Evolutionary conservation across 1,140 invertebrate species (phyloP), one percentile per base, ranked within the genome.

Genomic region (Drosophila trapezifrons): DNA sequence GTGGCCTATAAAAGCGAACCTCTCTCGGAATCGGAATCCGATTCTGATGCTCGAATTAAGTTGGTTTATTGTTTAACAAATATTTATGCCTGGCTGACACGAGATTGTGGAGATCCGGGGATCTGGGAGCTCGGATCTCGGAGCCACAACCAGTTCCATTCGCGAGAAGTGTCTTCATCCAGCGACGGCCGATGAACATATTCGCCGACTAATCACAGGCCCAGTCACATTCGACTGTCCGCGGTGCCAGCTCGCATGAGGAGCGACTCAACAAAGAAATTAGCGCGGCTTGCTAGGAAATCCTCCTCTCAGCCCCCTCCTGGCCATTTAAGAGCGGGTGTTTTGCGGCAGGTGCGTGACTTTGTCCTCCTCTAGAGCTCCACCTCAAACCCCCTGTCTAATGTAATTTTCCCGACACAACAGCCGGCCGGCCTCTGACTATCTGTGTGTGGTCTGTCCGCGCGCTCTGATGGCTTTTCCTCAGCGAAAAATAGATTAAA

Each of bases 181-280:
- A 80, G 69, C 65, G 43, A 38, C 17, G 38, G 45, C 55, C 79
- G 84, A 89, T 89, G 84, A 89, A 89, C 84, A 90, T 89, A 90
- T 89, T 90, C 85, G 52, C 79, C 67, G 69, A 64, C 79, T 89
- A 89, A 89, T 89, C 84, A 90, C 85, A 90, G 76, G 84, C 72
- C 43, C 15, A 67, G 49, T 65, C 80, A 89, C 84, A 83, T 78
- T 71, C 85, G 80, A 73, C 75, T 86, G 82, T 86, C 81, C 67
- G 81, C 81, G 57, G 52, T 86, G 82, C 82, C 82, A 86, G 70
- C 78, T 81, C 60, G 75, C 82, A 86, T 86, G 80, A 89, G 63
- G 29, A 43, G 42, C 2, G 32, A 22, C 73, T 89, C 84, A 89
- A 89, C 85, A 89, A 90, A 89, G 84, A 89, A 89, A 89, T 89